Conservation (phyloP, 2,113 vertebrate species). For the Eurystomus gularis region DNA sequence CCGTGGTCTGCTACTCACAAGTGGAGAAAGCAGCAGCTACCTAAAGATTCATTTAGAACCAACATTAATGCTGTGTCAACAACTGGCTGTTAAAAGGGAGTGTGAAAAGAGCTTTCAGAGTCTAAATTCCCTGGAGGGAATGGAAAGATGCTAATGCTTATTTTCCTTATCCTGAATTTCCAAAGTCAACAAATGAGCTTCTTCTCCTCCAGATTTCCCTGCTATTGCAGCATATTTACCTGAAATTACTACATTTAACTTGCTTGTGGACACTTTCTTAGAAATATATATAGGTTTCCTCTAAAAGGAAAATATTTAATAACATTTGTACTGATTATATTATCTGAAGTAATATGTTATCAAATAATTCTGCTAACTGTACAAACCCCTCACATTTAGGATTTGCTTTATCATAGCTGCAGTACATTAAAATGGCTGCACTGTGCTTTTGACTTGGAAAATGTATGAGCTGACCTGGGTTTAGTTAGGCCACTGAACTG, state of each 20-base stretch:
- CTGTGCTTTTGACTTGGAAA: constrained; percentile 48
- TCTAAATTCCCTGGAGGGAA: not conserved
- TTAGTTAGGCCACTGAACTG: not conserved
- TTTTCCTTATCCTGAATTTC: not conserved
- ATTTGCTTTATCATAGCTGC: not conserved
- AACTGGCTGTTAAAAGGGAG: not conserved
- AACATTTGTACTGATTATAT: not conserved
- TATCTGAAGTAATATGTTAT: not conserved
- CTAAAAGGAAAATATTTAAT: not conserved
- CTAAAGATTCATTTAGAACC: not conserved
- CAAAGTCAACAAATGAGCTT: not conserved
- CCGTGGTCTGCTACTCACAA: not conserved
- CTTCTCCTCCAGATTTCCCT: not conserved
- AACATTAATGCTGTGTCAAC: not conserved
- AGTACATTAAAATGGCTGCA: not conserved
- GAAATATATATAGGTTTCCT: not conserved
- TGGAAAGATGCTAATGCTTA: not conserved
- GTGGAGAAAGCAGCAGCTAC: not conserved
- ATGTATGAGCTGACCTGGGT: not conserved
- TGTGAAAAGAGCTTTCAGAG: not conserved
- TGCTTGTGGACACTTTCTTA: not conserved
- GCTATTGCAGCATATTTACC: not conserved
- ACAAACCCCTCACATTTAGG: not conserved
- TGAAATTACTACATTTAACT: not conserved
- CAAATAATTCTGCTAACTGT: not conserved